Conservation (phyloP, 1,140 invertebrate species). For the Drosophila prosaltans region DNA sequence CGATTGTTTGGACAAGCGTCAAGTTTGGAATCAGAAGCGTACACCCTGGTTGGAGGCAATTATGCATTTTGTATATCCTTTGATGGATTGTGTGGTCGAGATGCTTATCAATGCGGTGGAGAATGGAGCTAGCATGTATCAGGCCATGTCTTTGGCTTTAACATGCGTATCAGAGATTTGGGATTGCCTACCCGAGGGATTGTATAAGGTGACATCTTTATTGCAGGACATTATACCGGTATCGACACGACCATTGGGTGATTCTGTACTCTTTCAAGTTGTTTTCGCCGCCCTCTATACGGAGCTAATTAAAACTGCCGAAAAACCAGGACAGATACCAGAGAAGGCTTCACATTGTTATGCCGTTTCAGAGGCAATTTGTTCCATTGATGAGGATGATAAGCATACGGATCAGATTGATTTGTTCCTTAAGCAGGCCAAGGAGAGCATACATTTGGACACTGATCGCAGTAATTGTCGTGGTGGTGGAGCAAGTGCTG, state of each 20-base stretch:
- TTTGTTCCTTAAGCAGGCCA: constrained; percentile 85
- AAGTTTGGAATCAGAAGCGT: constrained; percentile 91
- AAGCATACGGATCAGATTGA: constrained; percentile 89
- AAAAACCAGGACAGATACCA: constrained; percentile 81
- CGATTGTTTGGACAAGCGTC: constrained; percentile 88
- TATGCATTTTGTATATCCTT: constrained; percentile 85
- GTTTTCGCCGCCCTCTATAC: constrained; percentile 86
- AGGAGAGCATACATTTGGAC: constrained; percentile 82
- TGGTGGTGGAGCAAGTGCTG: constrained; percentile 68
- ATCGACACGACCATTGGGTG: constrained; percentile 86
- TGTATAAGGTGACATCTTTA: constrained; percentile 84
- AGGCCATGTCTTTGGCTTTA: constrained; percentile 89
- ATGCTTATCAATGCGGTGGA: constrained; percentile 86
- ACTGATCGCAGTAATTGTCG: constrained; percentile 54
- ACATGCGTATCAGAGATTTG: constrained; percentile 87
- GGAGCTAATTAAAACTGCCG: constrained; percentile 84
- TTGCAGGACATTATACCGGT: constrained; percentile 88
- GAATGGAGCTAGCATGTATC: constrained; percentile 89
- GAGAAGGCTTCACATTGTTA: constrained; percentile 82
- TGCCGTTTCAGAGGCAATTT: constrained; percentile 89
- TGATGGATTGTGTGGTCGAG: constrained; percentile 86
- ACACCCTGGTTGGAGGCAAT: constrained; percentile 90
- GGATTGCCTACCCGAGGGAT: constrained; percentile 85
- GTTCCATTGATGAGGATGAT: constrained; percentile 90
- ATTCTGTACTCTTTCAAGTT: constrained; percentile 88